Evolutionary conservation across 2,888 invertebrate genomes (phyloP).

Genomic region (Melinopterus prodromus): DNA sequence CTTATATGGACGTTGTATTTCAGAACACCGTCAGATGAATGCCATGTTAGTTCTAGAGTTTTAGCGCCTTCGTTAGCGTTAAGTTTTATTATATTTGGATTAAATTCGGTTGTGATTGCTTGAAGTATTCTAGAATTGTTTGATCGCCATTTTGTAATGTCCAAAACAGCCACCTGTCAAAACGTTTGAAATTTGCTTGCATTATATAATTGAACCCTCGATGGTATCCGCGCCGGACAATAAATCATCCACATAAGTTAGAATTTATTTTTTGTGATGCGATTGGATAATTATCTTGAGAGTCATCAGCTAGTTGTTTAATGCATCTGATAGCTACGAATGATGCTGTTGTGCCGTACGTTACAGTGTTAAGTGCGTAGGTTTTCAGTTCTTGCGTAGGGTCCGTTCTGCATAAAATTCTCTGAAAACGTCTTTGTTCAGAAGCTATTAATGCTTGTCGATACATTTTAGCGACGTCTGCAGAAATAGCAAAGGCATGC

Average conservation of each 20-base stretch:
- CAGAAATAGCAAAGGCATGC: conserved; percentile 44
- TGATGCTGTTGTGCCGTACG: conserved; percentile 44
- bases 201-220: conserved; percentile 20
- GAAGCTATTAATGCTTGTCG: conserved; percentile 45
- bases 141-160: conserved; percentile 39
- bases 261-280: conserved; percentile 33
- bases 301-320: conserved; percentile 39
- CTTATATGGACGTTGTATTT: neutral
- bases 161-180: conserved; percentile 37
- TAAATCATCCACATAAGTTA: conserved; percentile 39
- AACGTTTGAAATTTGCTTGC: conserved; percentile 16
- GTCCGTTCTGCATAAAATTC: conserved; percentile 43
- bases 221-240: conserved; percentile 13
- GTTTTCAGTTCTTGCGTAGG: conserved; percentile 34
- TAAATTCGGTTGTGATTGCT: neutral
- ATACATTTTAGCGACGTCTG: conserved; percentile 50
- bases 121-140: conserved; percentile 31
- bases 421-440: conserved; percentile 41
- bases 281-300: conserved; percentile 37
- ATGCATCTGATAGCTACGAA: conserved; percentile 43
- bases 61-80: conserved; percentile 27
- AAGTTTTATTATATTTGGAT: conserved; percentile 25
- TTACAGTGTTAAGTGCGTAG: conserved; percentile 43
- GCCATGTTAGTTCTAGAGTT: conserved; percentile 34
- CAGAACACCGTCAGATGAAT: conserved; percentile 6